Evolutionary conservation across 2,797 vertebrate genomes (phyloP).

Genomic region (Anolis apletophallus): DNA sequence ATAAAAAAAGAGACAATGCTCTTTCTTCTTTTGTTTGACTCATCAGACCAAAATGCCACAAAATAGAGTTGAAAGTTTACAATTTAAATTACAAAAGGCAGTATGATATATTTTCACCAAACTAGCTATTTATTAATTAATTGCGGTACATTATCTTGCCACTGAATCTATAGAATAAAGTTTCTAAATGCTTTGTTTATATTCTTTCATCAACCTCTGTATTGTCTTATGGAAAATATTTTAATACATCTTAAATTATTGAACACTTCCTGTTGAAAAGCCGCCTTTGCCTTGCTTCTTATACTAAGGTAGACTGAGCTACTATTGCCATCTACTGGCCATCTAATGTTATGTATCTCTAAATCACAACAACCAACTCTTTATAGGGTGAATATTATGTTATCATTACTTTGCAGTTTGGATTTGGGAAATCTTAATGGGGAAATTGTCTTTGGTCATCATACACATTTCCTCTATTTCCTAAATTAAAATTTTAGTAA

Average conservation of each 20-base stretch:
- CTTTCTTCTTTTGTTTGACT: slow-evolving; percentile 47
- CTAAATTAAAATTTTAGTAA: slow-evolving; percentile 38
- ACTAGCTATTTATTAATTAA: slow-evolving; percentile 22
- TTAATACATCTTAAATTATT: slow-evolving; percentile 60
- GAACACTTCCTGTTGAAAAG: slow-evolving; percentile 57
- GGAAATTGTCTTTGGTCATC: background rate
- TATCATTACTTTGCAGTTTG: background rate
- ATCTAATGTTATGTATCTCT: slow-evolving; percentile 38
- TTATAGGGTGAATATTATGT: slow-evolving; percentile 33
- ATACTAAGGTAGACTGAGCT: slow-evolving; percentile 60
- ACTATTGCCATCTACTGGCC: slow-evolving; percentile 82
- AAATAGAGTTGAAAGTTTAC: slow-evolving; percentile 55
- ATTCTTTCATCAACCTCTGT: slow-evolving; percentile 61
- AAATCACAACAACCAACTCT: slow-evolving; percentile 31
- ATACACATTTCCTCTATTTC: slow-evolving; percentile 52
- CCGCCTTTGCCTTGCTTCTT: slow-evolving; percentile 16
- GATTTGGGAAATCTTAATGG: background rate
- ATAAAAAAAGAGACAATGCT: slow-evolving; percentile 42
- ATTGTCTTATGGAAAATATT: slow-evolving; percentile 54
- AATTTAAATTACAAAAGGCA: slow-evolving; percentile 67
- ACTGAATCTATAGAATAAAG: slow-evolving; percentile 16
- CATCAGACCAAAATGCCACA: slow-evolving; percentile 44
- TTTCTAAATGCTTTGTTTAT: slow-evolving; percentile 44
- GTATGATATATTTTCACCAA: slow-evolving; percentile 52
- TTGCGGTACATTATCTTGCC: slow-evolving; percentile 36